Base-by-base conservation (phyloP, 2,797 vertebrate species). In the Trematocara caparti region DNA sequence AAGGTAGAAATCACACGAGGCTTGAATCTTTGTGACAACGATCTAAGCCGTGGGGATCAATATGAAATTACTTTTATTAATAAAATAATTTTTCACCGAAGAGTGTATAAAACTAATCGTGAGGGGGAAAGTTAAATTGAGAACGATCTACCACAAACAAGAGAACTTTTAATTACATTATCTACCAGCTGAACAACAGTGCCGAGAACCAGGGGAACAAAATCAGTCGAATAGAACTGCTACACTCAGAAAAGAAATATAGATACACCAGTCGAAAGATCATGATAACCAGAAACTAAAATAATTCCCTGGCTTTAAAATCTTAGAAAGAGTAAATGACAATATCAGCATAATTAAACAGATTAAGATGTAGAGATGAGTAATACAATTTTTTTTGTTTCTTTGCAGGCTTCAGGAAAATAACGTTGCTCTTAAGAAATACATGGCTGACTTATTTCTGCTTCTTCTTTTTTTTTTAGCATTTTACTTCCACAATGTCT, bases 301-400 rank as follows among this genome's bases (percentile, higher is more conserved):
- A 48, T n/a, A 4, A 8, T 40, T 40, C 38, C 12, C 11, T 13
- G 38, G 4, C 38, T 12, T 12, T 1, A 11, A 40, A 40, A 3
- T 0, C 11, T 13, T 40, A 40, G 38, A 40, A 40, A 40, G 38
- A 40, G 5, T 40, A 40, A 13, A 13, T 27, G 5, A 11, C 11
- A 0, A 40, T 6, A 40, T 40, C 5, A 12, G 12, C 38, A 13
- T 40, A 12, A 5, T 13, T 13, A 40, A 40, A 13, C 11, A 40
- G 11, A 0, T 13, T 40, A 40, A 12, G 38, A 13, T 3, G 38
- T 40, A 1, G 5, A 40, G 38, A 13, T 40, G 12, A n/a, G 45
- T 48, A n/a, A 17, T 4, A 17, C 1, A n/a, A 17, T 0, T 17
- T 5, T 40, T 40, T 13, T 8, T 48, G 45, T 38, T 38, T 0